Evolutionary conservation across 2,888 invertebrate genomes (phyloP).

Genomic region (Malthinus flaveolus): DNA sequence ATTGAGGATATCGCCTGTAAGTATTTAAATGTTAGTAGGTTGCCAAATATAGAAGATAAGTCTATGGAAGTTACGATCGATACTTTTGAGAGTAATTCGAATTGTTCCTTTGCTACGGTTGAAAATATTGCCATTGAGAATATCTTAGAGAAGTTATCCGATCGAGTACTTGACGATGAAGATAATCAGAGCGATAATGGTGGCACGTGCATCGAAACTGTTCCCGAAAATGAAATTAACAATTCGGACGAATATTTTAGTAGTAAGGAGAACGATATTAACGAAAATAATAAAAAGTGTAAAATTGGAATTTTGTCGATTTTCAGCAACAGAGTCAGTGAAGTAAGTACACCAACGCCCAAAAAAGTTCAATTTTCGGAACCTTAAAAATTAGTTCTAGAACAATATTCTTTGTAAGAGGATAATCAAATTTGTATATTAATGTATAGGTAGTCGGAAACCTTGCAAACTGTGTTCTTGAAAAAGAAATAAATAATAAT

Average conservation of each 20-base stretch:
- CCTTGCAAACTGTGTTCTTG: too few relatives aligned
- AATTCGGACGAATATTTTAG: background rate
- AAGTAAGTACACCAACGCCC: constrained; percentile 1
- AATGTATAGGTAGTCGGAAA: too few relatives aligned
- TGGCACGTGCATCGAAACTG: too few relatives aligned
- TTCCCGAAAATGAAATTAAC: too few relatives aligned
- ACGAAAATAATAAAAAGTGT: background rate
- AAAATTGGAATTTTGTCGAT: constrained; percentile 3
- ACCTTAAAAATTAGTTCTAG: too few relatives aligned
- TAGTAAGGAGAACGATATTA: background rate
- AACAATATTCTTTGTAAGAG: too few relatives aligned
- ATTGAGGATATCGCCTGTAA: background rate
- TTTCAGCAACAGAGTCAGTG: background rate
- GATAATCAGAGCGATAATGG: background rate
- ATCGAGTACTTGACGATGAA: background rate
- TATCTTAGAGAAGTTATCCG: background rate
- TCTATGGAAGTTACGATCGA: background rate
- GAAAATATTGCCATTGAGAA: background rate
- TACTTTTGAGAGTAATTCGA: background rate
- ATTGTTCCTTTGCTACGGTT: background rate
- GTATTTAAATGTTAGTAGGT: background rate
- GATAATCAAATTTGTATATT: too few relatives aligned
- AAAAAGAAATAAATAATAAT: too few relatives aligned
- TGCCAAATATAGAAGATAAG: too few relatives aligned
- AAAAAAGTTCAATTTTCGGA: constrained; percentile 13